Conservation (phyloP, 2,113 vertebrate species). For the Salvator merianae region DNA sequence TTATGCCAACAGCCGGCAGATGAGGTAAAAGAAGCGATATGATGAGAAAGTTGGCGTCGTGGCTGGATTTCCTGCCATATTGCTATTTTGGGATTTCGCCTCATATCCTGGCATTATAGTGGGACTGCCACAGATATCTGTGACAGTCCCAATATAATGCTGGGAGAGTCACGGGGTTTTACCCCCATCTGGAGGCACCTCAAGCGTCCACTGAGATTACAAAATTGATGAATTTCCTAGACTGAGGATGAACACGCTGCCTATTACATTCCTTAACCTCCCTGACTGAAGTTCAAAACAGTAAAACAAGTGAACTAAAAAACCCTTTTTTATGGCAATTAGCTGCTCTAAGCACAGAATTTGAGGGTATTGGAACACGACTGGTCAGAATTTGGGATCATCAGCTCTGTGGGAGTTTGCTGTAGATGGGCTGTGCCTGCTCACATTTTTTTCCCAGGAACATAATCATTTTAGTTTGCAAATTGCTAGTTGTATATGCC, state of each 20-base stretch:
- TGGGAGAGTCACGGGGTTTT: no score
- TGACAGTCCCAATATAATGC: no score
- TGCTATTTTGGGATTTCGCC: no score
- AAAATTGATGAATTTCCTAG: not conserved
- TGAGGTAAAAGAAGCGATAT: no score
- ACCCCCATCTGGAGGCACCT: no score
- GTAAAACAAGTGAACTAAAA: not conserved
- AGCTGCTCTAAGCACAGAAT: not conserved
- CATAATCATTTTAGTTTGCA: not conserved
- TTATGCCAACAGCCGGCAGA: no score
- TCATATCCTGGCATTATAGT: no score
- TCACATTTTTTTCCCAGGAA: not conserved
- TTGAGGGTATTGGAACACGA: not conserved
- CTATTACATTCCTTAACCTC: not conserved
- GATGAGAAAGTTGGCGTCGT: no score
- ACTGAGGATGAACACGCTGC: not conserved
- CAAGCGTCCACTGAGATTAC: not conserved
- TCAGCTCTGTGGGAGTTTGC: not conserved
- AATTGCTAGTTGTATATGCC: not conserved
- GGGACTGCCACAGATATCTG: no score
- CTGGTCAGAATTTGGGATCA: not conserved
- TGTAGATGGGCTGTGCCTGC: not conserved
- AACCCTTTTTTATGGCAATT: not conserved
- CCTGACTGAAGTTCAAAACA: not conserved
- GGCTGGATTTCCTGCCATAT: no score